Conservation (phyloP, 2,113 vertebrate species). For the Manacus vitellinus region DNA sequence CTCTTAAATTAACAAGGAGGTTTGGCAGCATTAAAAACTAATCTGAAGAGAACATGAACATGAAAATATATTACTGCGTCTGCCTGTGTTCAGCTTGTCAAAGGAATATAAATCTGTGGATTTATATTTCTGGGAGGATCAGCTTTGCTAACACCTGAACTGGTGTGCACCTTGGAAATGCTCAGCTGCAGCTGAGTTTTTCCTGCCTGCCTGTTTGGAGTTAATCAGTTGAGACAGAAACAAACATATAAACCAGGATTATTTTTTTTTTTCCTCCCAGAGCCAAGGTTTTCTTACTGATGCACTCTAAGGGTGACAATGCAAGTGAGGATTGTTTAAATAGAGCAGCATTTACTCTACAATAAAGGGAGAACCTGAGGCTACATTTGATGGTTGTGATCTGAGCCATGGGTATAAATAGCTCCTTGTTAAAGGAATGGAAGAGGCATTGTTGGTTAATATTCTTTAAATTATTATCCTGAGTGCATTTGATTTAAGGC, state of each 20-base stretch:
- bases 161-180: background rate
- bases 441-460: background rate
- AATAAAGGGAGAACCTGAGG: background rate
- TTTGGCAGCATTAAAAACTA: background rate
- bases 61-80: background rate
- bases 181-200: background rate
- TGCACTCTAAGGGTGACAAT: background rate
- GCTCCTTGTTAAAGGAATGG: background rate
- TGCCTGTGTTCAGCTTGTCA: background rate
- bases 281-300: background rate
- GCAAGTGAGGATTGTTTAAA: background rate
- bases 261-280: background rate
- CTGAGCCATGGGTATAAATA: background rate
- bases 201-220: background rate
- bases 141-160: background rate
- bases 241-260: background rate
- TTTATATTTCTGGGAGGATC: background rate
- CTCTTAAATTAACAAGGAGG: background rate
- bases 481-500: background rate
- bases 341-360: background rate
- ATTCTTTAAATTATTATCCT: background rate
- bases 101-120: background rate
- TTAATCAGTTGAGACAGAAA: background rate
- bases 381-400: background rate
- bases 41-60: background rate